Evolutionary conservation across 2,113 vertebrate genomes (phyloP), one percentile per base, ranked within the genome.

Genomic region (Rattus rattus): DNA sequence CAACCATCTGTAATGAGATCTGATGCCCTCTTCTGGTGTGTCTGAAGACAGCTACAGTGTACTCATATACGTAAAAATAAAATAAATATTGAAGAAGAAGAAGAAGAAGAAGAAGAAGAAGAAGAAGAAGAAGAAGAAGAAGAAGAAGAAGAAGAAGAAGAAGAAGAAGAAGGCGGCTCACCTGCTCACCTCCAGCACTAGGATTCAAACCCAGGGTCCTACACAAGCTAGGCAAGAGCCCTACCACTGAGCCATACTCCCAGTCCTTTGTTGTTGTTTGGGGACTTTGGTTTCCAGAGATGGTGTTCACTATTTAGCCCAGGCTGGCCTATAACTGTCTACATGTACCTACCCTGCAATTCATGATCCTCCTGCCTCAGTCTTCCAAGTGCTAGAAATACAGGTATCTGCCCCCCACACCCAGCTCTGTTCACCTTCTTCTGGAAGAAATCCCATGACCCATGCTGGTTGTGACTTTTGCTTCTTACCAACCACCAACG

Each of bases 371-470:
- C 84, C 65, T 69, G 43, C 47, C 47, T n/a, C 19, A n/a, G 85
- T 54, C 47, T 70, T 65, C 33, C 30, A 54, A 70, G 30, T 26
- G 65, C 39, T 54, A 19, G 47, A 3, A 54, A 36, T 70, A 14
- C 17, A 54, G 47, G 30, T 24, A 7, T 26, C 12, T 36, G 47
- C 47, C 3, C 4, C 4, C 33, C 30, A 69, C 6, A 7, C 63
- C 63, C 63, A 52, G 19, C 33, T 92, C 94, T 69, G 26, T 8
- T 94, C 52, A 87, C 24, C 85, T 63, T 87, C 70, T 85, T 90
- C 72, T 63, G 12, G 28, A 22, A 63, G 7, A 47, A 49, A 22
- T 80, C 61, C 81, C 67, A 49, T 67, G 80, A 13, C 47, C 24
- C 80, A 30, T 70, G 91, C 54, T 93, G 77, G 12, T 16, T 30